Evolutionary conservation across 2,113 vertebrate species (phyloP), one percentile per base, ranked within the genome.

Genomic region (Solea senegalensis): DNA sequence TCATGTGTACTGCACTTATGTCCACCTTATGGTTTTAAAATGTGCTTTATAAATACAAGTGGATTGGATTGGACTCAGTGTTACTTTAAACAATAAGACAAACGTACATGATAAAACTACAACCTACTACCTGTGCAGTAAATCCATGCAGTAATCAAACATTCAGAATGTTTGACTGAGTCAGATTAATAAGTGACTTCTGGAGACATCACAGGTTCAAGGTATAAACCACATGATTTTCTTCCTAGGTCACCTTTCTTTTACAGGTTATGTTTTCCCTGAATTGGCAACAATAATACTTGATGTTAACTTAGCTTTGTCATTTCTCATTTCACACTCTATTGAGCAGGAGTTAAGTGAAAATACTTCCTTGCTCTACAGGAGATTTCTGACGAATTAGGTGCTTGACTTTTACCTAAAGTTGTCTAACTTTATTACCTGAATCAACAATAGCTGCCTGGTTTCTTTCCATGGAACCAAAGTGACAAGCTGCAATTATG

Each of bases 171-270:
- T 52, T 27, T 16, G 40, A 51, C 49, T 34, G n/a, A 46, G 41
- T 67, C 41, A 40, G 80, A 82, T 92, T 91, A 93, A 92, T 92
- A 43, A 92, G 73, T 92, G 81, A 92, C 89, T 79, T 15, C 5
- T 57, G 21, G 65, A 28, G 34, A 60, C 26, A 28, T 53, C 28
- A 68, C 66, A 80, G 79, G 87, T 86, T 86, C 82, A 91, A 89
- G 78, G 90, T 86, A 61, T 86, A 82, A 84, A 69, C 67, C 51
- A 66, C 73, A 69, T 87, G 27, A 71, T 69, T 75, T 61, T 26
- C 45, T 40, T 34, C 61, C 16, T 15, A 59, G 65, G 64, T 67
- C 75, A 55, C 40, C 10, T 65, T 0, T 55, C 10, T 66, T 70
- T 60, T 52, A 61, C 14, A 59, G 13, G 8, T 75, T 14, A 8